Conservation (phyloP, 2,888 invertebrate species). For the Pecten maximus region DNA sequence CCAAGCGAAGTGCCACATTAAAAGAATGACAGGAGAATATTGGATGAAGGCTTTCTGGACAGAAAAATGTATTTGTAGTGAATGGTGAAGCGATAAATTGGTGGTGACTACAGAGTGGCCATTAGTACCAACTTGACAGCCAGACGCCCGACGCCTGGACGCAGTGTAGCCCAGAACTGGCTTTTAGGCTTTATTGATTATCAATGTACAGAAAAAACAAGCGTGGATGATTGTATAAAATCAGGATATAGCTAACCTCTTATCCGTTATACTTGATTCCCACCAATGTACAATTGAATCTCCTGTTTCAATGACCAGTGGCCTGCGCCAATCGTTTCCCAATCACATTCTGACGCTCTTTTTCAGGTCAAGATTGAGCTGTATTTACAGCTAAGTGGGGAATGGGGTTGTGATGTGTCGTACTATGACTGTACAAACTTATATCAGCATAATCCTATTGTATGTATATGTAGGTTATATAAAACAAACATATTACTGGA, state of each 20-base stretch:
- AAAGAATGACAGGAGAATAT: neutral
- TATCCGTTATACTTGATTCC: neutral
- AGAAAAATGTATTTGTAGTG: neutral
- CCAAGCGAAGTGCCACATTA: neutral
- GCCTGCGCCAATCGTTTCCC: neutral
- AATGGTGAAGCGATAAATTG: neutral
- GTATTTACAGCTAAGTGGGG: neutral
- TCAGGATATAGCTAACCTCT: neutral
- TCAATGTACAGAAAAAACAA: slow-evolving; percentile 11
- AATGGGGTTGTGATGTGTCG: too few species aligned
- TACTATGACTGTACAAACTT: too few species aligned
- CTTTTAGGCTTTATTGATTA: neutral
- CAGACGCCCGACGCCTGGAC: neutral
- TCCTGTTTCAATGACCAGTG: neutral
- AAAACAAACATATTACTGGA: too few species aligned
- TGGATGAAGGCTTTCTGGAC: neutral
- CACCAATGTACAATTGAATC: neutral
- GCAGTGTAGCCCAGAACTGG: neutral
- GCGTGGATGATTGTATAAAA: neutral
- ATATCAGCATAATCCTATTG: too few species aligned
- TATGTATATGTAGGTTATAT: too few species aligned
- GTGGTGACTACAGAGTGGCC: neutral
- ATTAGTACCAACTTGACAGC: neutral
- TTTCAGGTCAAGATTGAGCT: too few species aligned
- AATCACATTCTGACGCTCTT: neutral